Conservation (phyloP, 2,888 invertebrate species). For the Anthophora plumipes region DNA sequence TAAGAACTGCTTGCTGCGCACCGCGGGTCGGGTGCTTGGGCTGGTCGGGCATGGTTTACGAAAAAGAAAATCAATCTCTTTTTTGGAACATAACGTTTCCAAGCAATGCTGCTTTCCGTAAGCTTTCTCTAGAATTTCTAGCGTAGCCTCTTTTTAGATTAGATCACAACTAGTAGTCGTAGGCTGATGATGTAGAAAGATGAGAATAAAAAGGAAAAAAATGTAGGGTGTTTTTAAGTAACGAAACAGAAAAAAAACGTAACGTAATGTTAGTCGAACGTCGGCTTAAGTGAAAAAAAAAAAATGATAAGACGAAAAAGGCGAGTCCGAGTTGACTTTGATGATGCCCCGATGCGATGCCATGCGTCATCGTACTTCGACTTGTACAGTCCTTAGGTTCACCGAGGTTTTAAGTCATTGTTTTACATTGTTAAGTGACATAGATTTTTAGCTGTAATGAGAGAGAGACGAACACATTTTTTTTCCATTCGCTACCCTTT, state of each 20-base stretch:
- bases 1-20: conserved; percentile 82
- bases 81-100: conserved; percentile 62
- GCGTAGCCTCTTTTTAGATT: conserved; percentile 77
- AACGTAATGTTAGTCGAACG: conserved; percentile 74
- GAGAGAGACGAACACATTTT: conserved; percentile 46
- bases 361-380: conserved; percentile 79
- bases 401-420: conserved; percentile 82
- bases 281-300: conserved; percentile 76
- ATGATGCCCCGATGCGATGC: conserved; percentile 60
- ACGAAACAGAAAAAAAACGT: conserved; percentile 52
- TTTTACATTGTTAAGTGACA: conserved; percentile 80
- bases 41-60: conserved; percentile 77
- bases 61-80: conserved; percentile 49
- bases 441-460: conserved; percentile 67
- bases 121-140: conserved; percentile 79
- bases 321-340: conserved; percentile 74
- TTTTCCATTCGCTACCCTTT: conserved; percentile 39
- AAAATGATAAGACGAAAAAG: conserved; percentile 36
- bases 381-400: conserved; percentile 81
- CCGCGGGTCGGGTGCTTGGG: conserved; percentile 82
- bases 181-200: conserved; percentile 70
- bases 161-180: conserved; percentile 70
- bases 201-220: conserved; percentile 70
- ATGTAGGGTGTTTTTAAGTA: conserved; percentile 82
- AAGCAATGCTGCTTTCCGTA: conserved; percentile 79